These are phyloP conservation scores for Cydia amplana DNA, from an alignment of 1,140 invertebrate genomes.

Conservation along the genomic window DNA sequence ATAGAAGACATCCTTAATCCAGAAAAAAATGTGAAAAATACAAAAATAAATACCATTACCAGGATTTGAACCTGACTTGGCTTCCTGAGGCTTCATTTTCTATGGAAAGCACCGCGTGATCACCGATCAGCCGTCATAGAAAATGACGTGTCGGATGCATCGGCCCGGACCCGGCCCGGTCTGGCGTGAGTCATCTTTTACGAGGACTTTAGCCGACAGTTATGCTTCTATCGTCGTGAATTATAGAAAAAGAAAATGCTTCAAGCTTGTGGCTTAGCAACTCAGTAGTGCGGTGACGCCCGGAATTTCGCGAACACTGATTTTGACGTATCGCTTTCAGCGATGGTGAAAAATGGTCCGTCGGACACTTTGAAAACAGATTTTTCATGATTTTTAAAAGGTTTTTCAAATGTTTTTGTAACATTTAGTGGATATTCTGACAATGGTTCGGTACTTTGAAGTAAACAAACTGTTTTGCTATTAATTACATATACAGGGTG, in stretches of 20 bases:
- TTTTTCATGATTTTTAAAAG: slow-evolving; percentile 52
- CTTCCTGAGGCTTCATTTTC: no score
- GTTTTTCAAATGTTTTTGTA: slow-evolving; percentile 36
- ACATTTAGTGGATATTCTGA: slow-evolving; percentile 3
- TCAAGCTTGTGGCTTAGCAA: neutral
- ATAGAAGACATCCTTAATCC: no score
- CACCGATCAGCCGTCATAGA: no score
- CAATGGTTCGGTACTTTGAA: neutral
- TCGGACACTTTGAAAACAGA: slow-evolving; percentile 41
- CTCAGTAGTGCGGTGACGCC: slow-evolving; percentile 42
- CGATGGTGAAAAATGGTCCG: slow-evolving; percentile 63
- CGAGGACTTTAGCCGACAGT: no score
- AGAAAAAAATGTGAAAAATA: no score
- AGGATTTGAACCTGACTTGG: no score
- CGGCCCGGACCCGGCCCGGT: no score
- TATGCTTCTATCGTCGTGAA: neutral
- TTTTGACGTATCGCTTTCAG: slow-evolving; percentile 71
- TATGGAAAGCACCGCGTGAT: no score
- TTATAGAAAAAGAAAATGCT: neutral
- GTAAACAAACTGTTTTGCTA: neutral
- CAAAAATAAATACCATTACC: no score
- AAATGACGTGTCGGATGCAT: no score
- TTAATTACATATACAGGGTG: no score
- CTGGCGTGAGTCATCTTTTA: no score
- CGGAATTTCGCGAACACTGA: slow-evolving; percentile 69